These are phyloP conservation scores for Philereme transversata DNA, from an alignment of 2,888 invertebrate species.

Conservation along the genomic window DNA sequence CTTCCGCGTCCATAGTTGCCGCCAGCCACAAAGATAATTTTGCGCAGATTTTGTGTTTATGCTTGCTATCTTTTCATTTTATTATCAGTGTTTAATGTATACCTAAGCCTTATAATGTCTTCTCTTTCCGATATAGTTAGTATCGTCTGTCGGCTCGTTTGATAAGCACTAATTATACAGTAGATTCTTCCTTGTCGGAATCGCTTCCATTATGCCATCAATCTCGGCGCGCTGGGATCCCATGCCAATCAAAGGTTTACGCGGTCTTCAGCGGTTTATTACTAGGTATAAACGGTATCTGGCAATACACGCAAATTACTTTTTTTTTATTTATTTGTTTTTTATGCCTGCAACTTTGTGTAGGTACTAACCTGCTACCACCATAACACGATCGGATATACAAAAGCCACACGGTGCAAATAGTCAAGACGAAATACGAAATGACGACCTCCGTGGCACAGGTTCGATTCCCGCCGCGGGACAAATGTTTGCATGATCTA, in stretches of 20 bases:
- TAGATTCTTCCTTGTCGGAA: constrained; percentile 47
- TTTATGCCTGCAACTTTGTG: too few species aligned
- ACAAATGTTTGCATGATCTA: too few species aligned
- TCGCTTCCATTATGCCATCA: constrained; percentile 46
- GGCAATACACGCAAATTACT: too few species aligned
- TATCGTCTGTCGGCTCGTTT: constrained; percentile 42
- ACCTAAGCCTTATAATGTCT: constrained; percentile 30
- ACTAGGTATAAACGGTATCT: not conserved
- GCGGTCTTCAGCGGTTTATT: constrained; percentile 13
- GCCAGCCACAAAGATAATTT: too few species aligned
- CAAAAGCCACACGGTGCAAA: too few species aligned
- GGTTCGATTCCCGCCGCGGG: too few species aligned
- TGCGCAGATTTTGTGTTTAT: not conserved
- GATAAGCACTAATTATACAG: constrained; percentile 47
- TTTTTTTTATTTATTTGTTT: not conserved
- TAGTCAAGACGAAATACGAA: too few species aligned
- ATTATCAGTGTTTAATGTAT: constrained; percentile 10
- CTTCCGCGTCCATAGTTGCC: too few species aligned
- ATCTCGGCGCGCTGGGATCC: constrained; percentile 25
- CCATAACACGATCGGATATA: too few species aligned
- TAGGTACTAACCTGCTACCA: too few species aligned
- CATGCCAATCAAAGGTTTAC: constrained; percentile 23
- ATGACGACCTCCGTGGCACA: too few species aligned
- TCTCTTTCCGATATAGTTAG: constrained; percentile 12
- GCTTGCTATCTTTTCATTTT: constrained; percentile 5